Conservation (phyloP, 2,888 invertebrate species). For the Ichneumoninae sp. region DNA sequence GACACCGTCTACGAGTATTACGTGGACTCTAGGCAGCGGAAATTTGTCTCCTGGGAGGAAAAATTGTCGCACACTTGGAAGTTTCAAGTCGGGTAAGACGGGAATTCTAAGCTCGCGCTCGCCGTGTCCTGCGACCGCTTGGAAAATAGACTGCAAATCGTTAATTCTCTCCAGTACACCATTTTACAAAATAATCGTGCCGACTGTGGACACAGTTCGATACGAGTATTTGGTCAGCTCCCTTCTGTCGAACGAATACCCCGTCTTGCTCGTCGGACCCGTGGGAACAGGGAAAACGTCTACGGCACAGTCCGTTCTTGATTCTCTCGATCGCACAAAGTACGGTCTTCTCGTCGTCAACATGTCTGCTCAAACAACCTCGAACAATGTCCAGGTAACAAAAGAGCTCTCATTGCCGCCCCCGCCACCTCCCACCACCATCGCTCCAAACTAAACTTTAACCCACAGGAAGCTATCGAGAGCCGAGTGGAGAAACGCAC, state of each 20-base stretch:
- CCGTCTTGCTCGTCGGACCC: conserved; percentile 92
- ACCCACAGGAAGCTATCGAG: conserved; percentile 91
- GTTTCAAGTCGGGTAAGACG: conserved; percentile 87
- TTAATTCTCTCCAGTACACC: conserved; percentile 86
- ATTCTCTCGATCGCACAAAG: conserved; percentile 85
- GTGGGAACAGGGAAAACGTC: conserved; percentile 96
- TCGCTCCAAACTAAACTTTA: conserved; percentile 1
- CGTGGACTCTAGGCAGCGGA: conserved; percentile 90
- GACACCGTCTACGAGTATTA: conserved; percentile 96
- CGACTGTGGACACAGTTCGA: conserved; percentile 94
- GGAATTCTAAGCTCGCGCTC: conserved; percentile 20
- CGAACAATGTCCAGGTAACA: conserved; percentile 88
- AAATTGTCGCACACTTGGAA: conserved; percentile 91
- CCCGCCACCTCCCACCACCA: background rate
- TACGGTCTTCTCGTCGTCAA: conserved; percentile 91
- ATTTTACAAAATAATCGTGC: conserved; percentile 94
- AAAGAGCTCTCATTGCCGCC: conserved; percentile 35
- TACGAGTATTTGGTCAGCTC: conserved; percentile 90
- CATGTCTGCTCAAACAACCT: conserved; percentile 95
- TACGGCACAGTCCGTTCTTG: conserved; percentile 87
- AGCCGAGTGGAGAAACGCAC: conserved; percentile 94
- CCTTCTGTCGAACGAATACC: conserved; percentile 88
- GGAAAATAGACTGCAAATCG: background rate
- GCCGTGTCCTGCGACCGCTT: too few species aligned
- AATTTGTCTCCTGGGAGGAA: conserved; percentile 92